Percentiles rank a stretch among this genome's conserved stretches.
These are phyloP conservation scores for Lepidocolaptes lacrymiger DNA, from an alignment of 2,797 vertebrate species.

Conservation along the genomic window DNA sequence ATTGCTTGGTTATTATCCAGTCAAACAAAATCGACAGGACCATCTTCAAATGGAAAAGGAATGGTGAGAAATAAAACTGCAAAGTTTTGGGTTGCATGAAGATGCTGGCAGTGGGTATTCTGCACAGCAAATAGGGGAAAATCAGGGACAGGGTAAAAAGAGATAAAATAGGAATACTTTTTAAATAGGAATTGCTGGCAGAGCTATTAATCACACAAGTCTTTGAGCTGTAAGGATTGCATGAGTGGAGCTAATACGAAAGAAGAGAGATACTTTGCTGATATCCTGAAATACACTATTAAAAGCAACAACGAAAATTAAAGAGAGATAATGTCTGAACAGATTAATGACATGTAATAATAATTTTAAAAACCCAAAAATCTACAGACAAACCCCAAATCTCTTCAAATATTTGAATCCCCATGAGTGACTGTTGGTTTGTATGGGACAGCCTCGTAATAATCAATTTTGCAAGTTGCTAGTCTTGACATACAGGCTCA, in stretches of 20 bases:
- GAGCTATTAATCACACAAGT: conserved; percentile 59
- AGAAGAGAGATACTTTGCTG: neutral
- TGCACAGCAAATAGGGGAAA: conserved; percentile 29
- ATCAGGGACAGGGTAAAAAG: neutral
- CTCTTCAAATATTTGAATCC: neutral
- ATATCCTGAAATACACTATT: conserved; percentile 22
- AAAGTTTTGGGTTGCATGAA: neutral
- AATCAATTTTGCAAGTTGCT: neutral
- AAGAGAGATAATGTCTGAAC: conserved; percentile 23
- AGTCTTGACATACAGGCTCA: neutral
- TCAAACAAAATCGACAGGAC: neutral
- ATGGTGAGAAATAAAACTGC: neutral
- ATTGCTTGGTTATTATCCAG: neutral
- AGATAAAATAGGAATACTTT: conserved; percentile 42
- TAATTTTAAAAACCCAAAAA: neutral
- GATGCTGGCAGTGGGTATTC: neutral
- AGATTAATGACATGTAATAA: conserved; percentile 52
- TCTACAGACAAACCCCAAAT: neutral
- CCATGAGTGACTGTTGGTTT: neutral
- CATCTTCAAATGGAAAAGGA: neutral
- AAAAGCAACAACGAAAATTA: conserved; percentile 13
- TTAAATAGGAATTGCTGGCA: conserved; percentile 62
- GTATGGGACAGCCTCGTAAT: neutral
- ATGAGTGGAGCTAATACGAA: neutral
- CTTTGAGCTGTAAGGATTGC: conserved; percentile 22